Base-by-base conservation (phyloP, 2,113 vertebrate genomes). In the Gadus macrocephalus region DNA sequence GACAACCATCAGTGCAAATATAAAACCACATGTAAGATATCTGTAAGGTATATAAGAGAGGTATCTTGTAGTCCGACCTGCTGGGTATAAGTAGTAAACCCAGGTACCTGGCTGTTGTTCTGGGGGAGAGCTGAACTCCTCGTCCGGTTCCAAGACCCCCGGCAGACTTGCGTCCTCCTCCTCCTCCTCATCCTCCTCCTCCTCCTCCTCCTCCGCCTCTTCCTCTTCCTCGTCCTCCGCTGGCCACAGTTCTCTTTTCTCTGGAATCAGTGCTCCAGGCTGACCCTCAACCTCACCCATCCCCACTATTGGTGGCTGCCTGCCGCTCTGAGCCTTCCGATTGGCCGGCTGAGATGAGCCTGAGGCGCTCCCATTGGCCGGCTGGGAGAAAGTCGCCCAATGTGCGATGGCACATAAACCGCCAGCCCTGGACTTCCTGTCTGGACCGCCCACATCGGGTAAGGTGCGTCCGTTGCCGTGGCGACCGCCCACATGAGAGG, bases 101-200 rank as follows among this genome's bases (percentile, higher is more conserved):
- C 5, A 5, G 35, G 84, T 92, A 98, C 97, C 96, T 96, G 97
- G 97, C 88, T 76, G 94, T 87, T 96, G 96, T 71, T 90, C 78
- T 64, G 93, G 70, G 62, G 92, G 95, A 63, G 92, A 88, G 42
- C 90, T 93, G 71, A 95, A 93, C 72, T 98, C 95, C 53, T 96
- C 93, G 89, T 98, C 97, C 79, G 94, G 96, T 88, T 99, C 97
- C 95, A 98, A 98, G 79, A 94, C 93, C 86, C 95, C 95, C 84
- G 97, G 88, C 65, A 99, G 94, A 82, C 89, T 94, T n/a, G 89
- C 90, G 69, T 95, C 94, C 68, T 98, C 96, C 0, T 93, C 91
- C 58, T 97, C 96, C 53, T 97, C 31, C 31, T 35, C 31, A 71
- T 98, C 95, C 53, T 96, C 93, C 89, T 98, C 97, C 78, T 94